Conservation (phyloP, 2,113 vertebrate genomes). For the Guaruba guarouba region DNA sequence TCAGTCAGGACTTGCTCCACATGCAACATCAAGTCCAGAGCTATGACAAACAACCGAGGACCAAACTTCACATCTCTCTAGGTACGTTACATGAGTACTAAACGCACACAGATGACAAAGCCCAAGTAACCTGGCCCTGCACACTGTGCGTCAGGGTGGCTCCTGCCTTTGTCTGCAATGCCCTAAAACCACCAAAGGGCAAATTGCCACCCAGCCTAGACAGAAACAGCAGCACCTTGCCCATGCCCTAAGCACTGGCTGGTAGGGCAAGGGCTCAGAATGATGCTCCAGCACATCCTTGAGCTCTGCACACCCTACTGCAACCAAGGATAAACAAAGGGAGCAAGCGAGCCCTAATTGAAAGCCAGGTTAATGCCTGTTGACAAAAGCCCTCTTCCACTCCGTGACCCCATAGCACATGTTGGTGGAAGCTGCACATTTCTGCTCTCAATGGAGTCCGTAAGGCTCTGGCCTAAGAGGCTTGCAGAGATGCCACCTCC, state of each 20-base stretch:
- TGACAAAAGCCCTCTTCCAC: background rate
- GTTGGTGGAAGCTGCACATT: background rate
- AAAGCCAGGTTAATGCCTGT: background rate
- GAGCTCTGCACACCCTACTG: background rate
- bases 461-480: background rate
- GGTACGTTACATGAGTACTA: background rate
- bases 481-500: background rate
- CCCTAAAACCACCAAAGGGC: background rate
- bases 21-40: background rate
- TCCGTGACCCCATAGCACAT: accelerated
- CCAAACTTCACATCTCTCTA: background rate
- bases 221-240: background rate
- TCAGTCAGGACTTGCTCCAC: background rate
- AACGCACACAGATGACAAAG: background rate
- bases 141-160: background rate
- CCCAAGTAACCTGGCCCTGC: background rate
- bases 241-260: accelerated
- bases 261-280: background rate
- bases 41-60: background rate
- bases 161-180: background rate
- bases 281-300: background rate
- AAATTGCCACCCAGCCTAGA: background rate
- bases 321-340: background rate
- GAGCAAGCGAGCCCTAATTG: background rate
- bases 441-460: background rate